These are phyloP conservation scores for Encarsia formosa DNA, from an alignment of 2,888 invertebrate genomes.

Conservation along the genomic window DNA sequence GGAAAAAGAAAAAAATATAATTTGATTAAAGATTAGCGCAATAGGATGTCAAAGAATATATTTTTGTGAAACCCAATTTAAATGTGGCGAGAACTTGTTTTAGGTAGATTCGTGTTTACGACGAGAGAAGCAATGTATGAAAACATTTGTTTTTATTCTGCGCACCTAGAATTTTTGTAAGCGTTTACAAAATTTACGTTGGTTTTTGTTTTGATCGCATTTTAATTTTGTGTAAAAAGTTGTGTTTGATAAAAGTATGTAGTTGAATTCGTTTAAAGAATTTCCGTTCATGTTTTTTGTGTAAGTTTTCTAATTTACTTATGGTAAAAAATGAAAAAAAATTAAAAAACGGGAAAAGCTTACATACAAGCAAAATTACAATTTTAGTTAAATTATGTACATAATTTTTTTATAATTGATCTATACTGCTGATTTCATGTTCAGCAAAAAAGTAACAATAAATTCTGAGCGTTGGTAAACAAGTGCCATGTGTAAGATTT, in stretches of 20 bases:
- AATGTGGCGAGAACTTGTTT: too few species aligned
- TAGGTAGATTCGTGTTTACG: too few species aligned
- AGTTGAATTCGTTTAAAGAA: conserved; percentile 17
- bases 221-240: conserved; percentile 20
- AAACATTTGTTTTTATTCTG: conserved; percentile 9
- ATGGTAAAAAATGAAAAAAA: too few species aligned
- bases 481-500: conserved; percentile 40
- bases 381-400: conserved; percentile 31
- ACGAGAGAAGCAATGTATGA: neutral
- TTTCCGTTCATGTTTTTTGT: conserved; percentile 17
- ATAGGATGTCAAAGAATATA: conserved; percentile 19
- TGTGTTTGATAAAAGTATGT: conserved; percentile 17
- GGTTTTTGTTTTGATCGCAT: conserved; percentile 22
- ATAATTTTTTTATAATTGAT: conserved; percentile 43
- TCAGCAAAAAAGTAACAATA: conserved; percentile 25
- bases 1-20: conserved; percentile 24
- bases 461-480: conserved; percentile 25
- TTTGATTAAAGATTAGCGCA: conserved; percentile 4
- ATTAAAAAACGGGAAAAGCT: conserved; percentile 4
- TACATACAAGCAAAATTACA: conserved; percentile 18
- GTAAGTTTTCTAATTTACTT: conserved; percentile 17
- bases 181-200: conserved; percentile 21
- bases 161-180: conserved; percentile 18
- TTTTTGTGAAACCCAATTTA: conserved; percentile 25
- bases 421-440: conserved; percentile 31